phyloP scores from a whole-genome alignment of 2,888 invertebrate genomes.

The Electrophaes corylata region DNA sequence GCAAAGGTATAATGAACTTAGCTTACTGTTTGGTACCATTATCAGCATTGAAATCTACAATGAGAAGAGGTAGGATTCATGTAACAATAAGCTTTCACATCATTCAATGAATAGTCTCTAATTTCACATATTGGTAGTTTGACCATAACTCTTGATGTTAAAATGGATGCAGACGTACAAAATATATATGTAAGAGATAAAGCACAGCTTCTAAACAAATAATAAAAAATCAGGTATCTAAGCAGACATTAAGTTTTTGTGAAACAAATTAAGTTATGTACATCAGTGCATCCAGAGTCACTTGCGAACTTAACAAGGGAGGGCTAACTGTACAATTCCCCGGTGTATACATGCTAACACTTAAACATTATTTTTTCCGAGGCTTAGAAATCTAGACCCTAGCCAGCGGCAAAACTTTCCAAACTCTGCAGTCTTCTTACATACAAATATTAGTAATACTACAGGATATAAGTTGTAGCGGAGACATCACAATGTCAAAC shows the following conservation, averaged over 20 bases:
- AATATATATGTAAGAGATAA: constrained; percentile 65
- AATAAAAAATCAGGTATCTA: constrained; percentile 54
- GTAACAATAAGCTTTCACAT: constrained; percentile 72
- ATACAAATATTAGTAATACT: constrained; percentile 63
- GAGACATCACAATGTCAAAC: constrained; percentile 59
- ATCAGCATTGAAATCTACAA: constrained; percentile 81
- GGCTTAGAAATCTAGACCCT: constrained; percentile 80
- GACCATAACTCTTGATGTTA: constrained; percentile 74
- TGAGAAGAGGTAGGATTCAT: constrained; percentile 82
- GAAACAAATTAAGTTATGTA: constrained; percentile 67
- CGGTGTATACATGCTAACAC: constrained; percentile 82
- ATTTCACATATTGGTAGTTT: constrained; percentile 78
- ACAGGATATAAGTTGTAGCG: constrained; percentile 56
- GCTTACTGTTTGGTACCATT: constrained; percentile 80
- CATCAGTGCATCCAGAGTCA: constrained; percentile 80
- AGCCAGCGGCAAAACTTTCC: constrained; percentile 81
- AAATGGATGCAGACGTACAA: constrained; percentile 58
- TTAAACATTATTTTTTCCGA: constrained; percentile 81
- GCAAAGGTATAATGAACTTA: constrained; percentile 58
- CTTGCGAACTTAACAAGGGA: constrained; percentile 84
- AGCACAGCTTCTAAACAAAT: constrained; percentile 71
- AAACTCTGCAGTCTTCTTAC: constrained; percentile 73
- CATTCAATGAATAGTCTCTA: constrained; percentile 74
- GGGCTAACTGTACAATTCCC: constrained; percentile 85
- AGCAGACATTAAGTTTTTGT: constrained; percentile 76